Evolutionary conservation across 2,888 invertebrate genomes (phyloP).

Genomic region (Cephonodes hylas): DNA sequence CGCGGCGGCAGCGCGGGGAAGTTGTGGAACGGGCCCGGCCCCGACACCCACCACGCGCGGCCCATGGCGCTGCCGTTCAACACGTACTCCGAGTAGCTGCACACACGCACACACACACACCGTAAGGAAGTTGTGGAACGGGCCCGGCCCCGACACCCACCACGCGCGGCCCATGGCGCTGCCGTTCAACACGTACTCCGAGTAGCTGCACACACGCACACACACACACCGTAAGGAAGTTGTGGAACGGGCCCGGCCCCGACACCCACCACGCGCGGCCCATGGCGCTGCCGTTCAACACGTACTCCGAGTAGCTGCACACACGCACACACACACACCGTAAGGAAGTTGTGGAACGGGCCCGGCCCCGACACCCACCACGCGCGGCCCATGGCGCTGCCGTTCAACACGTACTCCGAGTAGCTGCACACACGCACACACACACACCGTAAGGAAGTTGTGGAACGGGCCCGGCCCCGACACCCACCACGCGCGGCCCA

Average conservation of each 20-base stretch:
- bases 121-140: slow-evolving; percentile 89
- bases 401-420: slow-evolving; percentile 79
- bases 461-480: slow-evolving; percentile 89
- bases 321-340: slow-evolving; percentile 15
- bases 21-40: slow-evolving; percentile 90
- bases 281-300: slow-evolving; percentile 76
- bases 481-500: slow-evolving; percentile 86
- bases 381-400: slow-evolving; percentile 80
- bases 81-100: slow-evolving; percentile 79
- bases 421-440: slow-evolving; percentile 57
- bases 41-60: slow-evolving; percentile 87
- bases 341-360: slow-evolving; percentile 90
- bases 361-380: slow-evolving; percentile 89
- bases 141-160: slow-evolving; percentile 88
- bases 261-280: slow-evolving; percentile 88
- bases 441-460: too few species aligned
- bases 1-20: slow-evolving; percentile 87
- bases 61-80: slow-evolving; percentile 78
- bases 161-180: slow-evolving; percentile 82
- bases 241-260: slow-evolving; percentile 90
- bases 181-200: slow-evolving; percentile 79
- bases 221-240: slow-evolving; percentile 75
- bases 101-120: slow-evolving; percentile 16
- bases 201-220: slow-evolving; percentile 61
- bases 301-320: slow-evolving; percentile 77